These are phyloP conservation scores for Altica lythri DNA, from an alignment of 2,888 invertebrate genomes.

Conservation along the genomic window DNA sequence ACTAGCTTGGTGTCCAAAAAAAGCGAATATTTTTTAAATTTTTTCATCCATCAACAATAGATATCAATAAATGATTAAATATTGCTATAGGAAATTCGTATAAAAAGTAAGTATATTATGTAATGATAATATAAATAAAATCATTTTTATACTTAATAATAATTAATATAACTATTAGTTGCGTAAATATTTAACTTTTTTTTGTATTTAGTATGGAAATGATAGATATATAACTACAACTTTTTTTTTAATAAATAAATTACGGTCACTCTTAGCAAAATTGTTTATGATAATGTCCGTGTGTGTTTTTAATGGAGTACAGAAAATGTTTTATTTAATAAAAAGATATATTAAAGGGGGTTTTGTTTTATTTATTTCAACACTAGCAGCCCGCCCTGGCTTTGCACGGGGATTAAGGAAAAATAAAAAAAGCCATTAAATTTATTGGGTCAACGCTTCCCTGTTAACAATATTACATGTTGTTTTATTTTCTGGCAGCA, in stretches of 20 bases:
- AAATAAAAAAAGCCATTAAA: no score
- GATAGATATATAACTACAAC: slow-evolving; percentile 37
- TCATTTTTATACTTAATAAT: slow-evolving; percentile 35
- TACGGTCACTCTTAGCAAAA: slow-evolving; percentile 49
- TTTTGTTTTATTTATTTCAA: no score
- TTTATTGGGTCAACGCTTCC: no score
- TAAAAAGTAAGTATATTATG: no score
- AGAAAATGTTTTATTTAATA: slow-evolving; percentile 65
- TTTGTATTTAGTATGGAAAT: slow-evolving; percentile 39
- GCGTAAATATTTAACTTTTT: slow-evolving; percentile 27
- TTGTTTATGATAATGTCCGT: slow-evolving; percentile 59
- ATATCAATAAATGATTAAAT: slow-evolving; percentile 23
- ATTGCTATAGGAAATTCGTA: slow-evolving; percentile 25
- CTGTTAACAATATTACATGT: no score
- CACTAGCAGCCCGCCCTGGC: no score
- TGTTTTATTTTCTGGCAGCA: no score
- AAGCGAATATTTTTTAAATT: slow-evolving; percentile 31
- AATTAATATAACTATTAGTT: slow-evolving; percentile 23
- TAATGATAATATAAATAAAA: slow-evolving; percentile 18
- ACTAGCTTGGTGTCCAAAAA: slow-evolving; percentile 31
- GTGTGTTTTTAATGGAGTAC: slow-evolving; percentile 63
- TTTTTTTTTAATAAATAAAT: slow-evolving; percentile 52
- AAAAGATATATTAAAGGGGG: no score
- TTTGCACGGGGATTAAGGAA: no score
- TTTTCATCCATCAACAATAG: slow-evolving; percentile 11